Percentiles rank a stretch among this genome's conserved stretches.
These are phyloP conservation scores for Nephrotoma guestfalica DNA, from an alignment of 2,888 invertebrate genomes.

Conservation along the genomic window DNA sequence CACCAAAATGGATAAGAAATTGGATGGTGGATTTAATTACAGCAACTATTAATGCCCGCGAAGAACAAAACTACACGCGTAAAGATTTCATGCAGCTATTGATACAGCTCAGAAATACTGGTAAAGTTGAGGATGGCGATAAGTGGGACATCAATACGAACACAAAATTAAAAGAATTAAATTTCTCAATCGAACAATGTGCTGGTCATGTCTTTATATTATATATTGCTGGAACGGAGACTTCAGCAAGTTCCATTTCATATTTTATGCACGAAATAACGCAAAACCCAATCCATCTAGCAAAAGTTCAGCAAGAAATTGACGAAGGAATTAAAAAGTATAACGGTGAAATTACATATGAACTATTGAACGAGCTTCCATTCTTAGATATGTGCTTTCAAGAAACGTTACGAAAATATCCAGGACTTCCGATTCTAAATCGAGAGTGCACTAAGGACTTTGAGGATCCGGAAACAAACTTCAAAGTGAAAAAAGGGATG, in stretches of 20 bases:
- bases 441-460: constrained; percentile 27
- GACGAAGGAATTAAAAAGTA: constrained; percentile 22
- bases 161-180: constrained; percentile 15
- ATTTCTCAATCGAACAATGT: constrained; percentile 26
- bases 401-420: constrained; percentile 33
- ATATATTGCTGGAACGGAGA: constrained; percentile 34
- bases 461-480: constrained; percentile 22
- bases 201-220: constrained; percentile 31
- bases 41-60: constrained; percentile 30
- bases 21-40: constrained; percentile 28
- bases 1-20: constrained; percentile 9
- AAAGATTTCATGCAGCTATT: constrained; percentile 35
- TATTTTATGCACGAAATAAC: constrained; percentile 31
- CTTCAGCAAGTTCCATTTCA: constrained; percentile 29
- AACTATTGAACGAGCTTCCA: constrained; percentile 30
- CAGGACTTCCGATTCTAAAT: constrained; percentile 29
- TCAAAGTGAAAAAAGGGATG: constrained; percentile 25
- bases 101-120: constrained; percentile 31
- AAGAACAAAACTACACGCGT: constrained; percentile 26
- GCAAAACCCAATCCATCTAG: constrained; percentile 26
- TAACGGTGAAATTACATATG: constrained; percentile 26
- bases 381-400: constrained; percentile 26
- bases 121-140: constrained; percentile 22
- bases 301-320: constrained; percentile 26
- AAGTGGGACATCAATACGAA: constrained; percentile 24